Base-by-base conservation (phyloP, 2,797 vertebrate species). In the Sebastes minor region DNA sequence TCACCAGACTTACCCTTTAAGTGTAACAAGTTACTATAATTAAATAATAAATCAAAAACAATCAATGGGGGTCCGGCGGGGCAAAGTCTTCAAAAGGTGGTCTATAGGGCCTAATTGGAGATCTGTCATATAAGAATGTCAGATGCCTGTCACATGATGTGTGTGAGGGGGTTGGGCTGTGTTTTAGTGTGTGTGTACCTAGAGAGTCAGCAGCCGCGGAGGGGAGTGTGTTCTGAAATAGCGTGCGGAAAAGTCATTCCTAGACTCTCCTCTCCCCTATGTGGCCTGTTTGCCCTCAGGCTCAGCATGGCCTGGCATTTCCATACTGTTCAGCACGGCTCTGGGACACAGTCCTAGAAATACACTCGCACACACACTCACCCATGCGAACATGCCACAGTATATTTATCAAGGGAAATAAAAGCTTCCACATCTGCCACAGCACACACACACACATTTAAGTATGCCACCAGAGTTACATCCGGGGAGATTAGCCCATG, bases 241-340 rank as follows among this genome's bases (percentile, higher is more conserved):
- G 85, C 78, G 60, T 81, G 70, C 60, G 3, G 74, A 87, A 89
- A 90, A 90, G 81, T 89, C 72, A 88, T 86, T 85, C 79, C 70
- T 81, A 81, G 84, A 86, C 71, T 83, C 84, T 78, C 16, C 49
- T 64, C 30, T 83, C 80, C 83, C 86, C 69, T 60, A 55, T 82
- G 89, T 76, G 76, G 85, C 84, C 78, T 25, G 77, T 78, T 81
- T 73, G 79, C 70, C 88, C 86, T 11, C 1, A 78, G 86, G 89
- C 84, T 77, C 82, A 80, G 77, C 78, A 38, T 82, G 80, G 81
- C 78, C 81, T 93, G 90, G 80, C 89, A 92, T 93, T 90, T 88
- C 75, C 83, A 87, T 65, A 83, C 77, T 82, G 68, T 76, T 88
- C 66, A 81, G 78, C 82, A 81, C 5, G 28, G 66, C 77, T 79